Conservation (phyloP, 2,113 vertebrate genomes). For the Gulo gulo region DNA sequence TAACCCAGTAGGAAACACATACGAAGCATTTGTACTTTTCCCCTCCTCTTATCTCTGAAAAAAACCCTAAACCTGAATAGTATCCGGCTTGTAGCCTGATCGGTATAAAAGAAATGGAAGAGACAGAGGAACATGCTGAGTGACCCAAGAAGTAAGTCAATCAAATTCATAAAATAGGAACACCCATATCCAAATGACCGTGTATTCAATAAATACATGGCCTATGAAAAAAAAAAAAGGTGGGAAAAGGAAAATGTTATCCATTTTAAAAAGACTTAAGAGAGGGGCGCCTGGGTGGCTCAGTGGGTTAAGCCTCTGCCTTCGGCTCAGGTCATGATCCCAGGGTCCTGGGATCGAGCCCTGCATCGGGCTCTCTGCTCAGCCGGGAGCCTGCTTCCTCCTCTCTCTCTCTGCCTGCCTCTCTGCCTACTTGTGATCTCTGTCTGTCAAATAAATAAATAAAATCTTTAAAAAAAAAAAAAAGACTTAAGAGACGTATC, state of each 20-base stretch:
- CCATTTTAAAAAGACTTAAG: neutral
- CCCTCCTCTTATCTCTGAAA: neutral
- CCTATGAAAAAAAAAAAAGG: neutral
- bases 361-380: no score
- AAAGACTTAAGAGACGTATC: neutral
- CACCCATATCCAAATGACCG: neutral
- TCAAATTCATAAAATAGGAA: neutral
- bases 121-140: neutral
- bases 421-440: no score
- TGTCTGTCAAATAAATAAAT: no score
- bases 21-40: neutral
- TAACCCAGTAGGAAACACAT: neutral
- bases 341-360: no score
- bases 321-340: no score
- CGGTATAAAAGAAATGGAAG: neutral
- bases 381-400: no score
- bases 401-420: no score
- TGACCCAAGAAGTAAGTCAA: neutral
- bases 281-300: no score
- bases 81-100: neutral
- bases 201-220: neutral
- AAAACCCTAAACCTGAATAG: neutral
- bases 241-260: neutral
- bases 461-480: no score
- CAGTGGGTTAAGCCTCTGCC: no score